Conservation (phyloP, 2,888 invertebrate genomes). For the Drosophila leonis region DNA sequence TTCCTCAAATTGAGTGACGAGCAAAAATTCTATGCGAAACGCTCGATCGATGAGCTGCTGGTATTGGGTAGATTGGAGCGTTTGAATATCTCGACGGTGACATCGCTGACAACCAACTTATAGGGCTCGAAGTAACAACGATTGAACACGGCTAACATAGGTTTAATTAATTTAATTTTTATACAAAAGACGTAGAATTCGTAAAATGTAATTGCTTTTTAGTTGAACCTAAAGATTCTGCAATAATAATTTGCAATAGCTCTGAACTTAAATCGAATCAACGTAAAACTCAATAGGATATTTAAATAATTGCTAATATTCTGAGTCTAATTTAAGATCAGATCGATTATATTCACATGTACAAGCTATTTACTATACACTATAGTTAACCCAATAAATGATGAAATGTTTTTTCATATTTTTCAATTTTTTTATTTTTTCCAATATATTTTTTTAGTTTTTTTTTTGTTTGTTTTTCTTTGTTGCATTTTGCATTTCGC, state of each 20-base stretch:
- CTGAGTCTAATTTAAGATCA: not conserved
- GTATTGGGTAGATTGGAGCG: conserved; percentile 63
- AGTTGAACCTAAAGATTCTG: not conserved
- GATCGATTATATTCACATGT: not conserved
- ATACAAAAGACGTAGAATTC: not conserved
- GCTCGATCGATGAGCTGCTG: conserved; percentile 68
- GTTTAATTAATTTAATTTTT: not conserved
- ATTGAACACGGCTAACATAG: not conserved
- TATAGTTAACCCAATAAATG: not conserved
- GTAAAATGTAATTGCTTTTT: not conserved
- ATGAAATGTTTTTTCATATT: conserved; percentile 39
- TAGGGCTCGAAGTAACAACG: conserved; percentile 29
- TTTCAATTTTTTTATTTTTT: conserved; percentile 80
- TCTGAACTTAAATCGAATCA: not conserved
- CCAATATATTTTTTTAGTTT: conserved; percentile 74
- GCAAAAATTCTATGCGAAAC: conserved; percentile 72
- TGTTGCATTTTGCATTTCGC: conserved; percentile 69
- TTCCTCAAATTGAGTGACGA: conserved; percentile 70
- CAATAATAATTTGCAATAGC: not conserved
- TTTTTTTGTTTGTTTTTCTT: conserved; percentile 62
- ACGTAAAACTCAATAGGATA: not conserved
- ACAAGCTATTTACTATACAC: not conserved
- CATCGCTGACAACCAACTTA: conserved; percentile 65
- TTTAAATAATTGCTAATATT: not conserved
- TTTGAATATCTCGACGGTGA: conserved; percentile 65